Base-by-base conservation (phyloP, 2,888 invertebrate genomes). In the Corbicula japonica region DNA sequence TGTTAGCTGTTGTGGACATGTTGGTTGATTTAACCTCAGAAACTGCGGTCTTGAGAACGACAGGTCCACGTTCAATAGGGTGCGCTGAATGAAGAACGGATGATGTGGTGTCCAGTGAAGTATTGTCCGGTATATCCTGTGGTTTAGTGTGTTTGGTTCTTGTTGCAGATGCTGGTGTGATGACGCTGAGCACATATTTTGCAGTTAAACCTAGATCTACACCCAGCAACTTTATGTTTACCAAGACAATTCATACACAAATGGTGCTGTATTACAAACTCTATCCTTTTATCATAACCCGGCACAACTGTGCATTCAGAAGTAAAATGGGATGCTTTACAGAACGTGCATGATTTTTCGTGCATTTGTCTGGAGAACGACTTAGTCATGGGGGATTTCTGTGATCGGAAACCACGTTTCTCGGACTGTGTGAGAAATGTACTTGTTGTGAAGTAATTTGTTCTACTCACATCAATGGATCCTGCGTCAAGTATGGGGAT, bases 211-310 rank as follows among this genome's bases (percentile, higher is more conserved):
- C 28, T 23, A 4, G 65, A 74, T 30, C 21, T 56, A 56, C 61
- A 74, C 10, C 61, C 58, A 18, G 68, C 26, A 23, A 58, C 26
- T n/a, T 30, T 52, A 32, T 66, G 74, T 23, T 50, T 54, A n/a
- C 65, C 58, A n/a, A 73, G 65, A 15, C 74, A 74, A 30, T 74
- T 74, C 30, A 68, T 60, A 58, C 74, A 68, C 30, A 46, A 21
- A 12, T 68, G 41, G 30, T 68, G 35, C 8, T 41, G 38, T 38
- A 61, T 66, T 21, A 73, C 50, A 15, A 74, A 30, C 18, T 66
- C 34, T 41, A 61, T n/a, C n/a, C 66, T 32, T 5, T 21, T 18
- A 15, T 58, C 38, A 35, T 60, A 15, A 60, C 52, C 61, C 1
- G 38, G 35, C 30, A 68, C 34, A 18, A 21, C 56, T 44, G 10